Evolutionary conservation across 2,888 invertebrate genomes (phyloP), one percentile per base, ranked within the genome.

Genomic region (Campoplex capitator): DNA sequence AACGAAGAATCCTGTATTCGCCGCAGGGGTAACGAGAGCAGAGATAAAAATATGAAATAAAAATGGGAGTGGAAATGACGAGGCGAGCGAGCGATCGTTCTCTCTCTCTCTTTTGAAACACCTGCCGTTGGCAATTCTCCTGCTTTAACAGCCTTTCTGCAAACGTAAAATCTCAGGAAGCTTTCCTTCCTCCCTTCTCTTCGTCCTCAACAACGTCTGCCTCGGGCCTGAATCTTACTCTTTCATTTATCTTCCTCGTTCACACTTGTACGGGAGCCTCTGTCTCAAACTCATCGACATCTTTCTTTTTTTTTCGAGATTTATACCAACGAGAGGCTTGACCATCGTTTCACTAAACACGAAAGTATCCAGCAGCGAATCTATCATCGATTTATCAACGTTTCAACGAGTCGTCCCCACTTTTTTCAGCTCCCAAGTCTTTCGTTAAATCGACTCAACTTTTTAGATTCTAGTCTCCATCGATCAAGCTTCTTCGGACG

Each of bases 91-190:
- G 23, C 23, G 23, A 23, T 23, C 23, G 0, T 23, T 23, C 23
- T 23, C 23, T 23, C 23, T 6, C 18, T 38, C 48, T 79, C 56
- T 56, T 74, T 65, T 4, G 62, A 13, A 80, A 54, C 84, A 80
- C 84, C 84, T 81, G 85, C 80, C 32, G 56, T 23, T 81, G 65
- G 71, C 45, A 67, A 81, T 85, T 73, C 67, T 58, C 42, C 71
- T 67, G 32, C 54, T n/a, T 62, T 77, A 81, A 84, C 54, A 28
- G 51, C 13, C 62, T 51, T 84, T 62, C 54, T 58, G 42, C 56
- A 48, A 76, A 70, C 48, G 79, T 42, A 2, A 71, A 75, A 35
- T 70, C n/a, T 56, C 18, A 6, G 9, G 58, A 28, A n/a, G 71
- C 16, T 51, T 71, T 71, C 32, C 62, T 45, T 9, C 4, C 32